These are phyloP conservation scores for Bubalus kerabau DNA, from an alignment of 2,113 vertebrate genomes.

Conservation along the genomic window DNA sequence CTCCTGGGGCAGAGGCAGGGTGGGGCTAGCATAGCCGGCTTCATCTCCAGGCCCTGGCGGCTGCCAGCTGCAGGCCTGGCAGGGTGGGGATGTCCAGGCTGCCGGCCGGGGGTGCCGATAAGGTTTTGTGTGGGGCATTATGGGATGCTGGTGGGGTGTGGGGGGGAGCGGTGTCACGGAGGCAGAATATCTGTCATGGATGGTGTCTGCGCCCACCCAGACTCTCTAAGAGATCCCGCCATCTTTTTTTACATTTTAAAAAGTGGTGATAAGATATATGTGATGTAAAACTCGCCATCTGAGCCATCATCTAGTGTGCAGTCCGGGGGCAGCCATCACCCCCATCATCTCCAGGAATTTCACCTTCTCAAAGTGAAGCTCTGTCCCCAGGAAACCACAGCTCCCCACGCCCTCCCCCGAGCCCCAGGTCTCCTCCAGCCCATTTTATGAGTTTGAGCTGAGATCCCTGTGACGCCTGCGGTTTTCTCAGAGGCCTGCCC, in stretches of 20 bases:
- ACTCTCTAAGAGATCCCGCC: not conserved
- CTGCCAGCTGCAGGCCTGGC: accelerated
- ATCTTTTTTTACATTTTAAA: not conserved
- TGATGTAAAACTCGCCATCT: not conserved
- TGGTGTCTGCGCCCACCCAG: accelerated
- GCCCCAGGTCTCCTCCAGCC: not conserved
- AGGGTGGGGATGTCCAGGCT: accelerated
- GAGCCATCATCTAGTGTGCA: not conserved
- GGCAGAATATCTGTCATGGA: not conserved
- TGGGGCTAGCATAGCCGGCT: accelerated
- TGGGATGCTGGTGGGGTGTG: not conserved
- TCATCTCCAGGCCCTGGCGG: not conserved
- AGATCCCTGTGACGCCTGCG: not conserved
- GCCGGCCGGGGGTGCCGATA: accelerated
- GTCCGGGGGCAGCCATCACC: not conserved
- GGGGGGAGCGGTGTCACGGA: accelerated
- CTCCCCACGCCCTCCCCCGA: accelerated
- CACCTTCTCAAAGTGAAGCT: not conserved
- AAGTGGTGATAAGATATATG: not conserved
- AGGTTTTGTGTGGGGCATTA: not conserved
- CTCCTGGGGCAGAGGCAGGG: not conserved
- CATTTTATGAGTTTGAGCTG: not conserved
- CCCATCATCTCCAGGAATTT: not conserved
- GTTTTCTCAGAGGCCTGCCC: not conserved
- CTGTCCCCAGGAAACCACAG: too few relatives aligned